Percentiles rank a stretch among this genome's conserved stretches.
phyloP scores from a whole-genome alignment of 2,797 vertebrate species.

The Rhabdophis nuchalis region DNA sequence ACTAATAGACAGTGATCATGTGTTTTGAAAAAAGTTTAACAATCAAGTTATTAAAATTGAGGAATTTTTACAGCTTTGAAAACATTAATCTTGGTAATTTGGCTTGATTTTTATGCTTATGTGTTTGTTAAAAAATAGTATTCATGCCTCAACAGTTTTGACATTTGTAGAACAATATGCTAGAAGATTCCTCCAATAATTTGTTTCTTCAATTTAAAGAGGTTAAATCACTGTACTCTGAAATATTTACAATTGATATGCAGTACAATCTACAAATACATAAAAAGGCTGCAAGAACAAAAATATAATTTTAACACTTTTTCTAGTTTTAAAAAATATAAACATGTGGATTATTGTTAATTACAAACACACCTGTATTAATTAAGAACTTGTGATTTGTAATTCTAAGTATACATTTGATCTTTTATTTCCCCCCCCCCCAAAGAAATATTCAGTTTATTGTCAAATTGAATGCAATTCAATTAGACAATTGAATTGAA shows the following conservation, averaged over 20 bases:
- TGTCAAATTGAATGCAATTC: background rate
- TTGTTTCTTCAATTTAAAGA: slow-evolving; percentile 17
- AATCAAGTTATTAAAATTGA: slow-evolving; percentile 10
- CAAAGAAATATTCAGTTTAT: background rate
- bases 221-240: background rate
- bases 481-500: background rate
- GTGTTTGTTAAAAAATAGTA: background rate
- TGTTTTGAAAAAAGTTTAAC: background rate
- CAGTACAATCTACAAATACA: slow-evolving; percentile 9
- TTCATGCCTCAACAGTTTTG: background rate
- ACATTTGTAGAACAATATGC: background rate
- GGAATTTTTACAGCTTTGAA: background rate
- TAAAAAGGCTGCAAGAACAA: background rate
- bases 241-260: background rate
- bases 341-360: background rate
- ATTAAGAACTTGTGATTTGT: background rate
- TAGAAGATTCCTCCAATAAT: background rate
- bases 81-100: background rate
- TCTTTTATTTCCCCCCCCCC: slow-evolving; percentile 1
- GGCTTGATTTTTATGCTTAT: background rate
- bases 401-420: background rate
- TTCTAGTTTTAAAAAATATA: background rate
- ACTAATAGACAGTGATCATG: background rate
- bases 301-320: background rate
- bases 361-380: background rate